These are phyloP conservation scores for Amphiprion ocellaris DNA, from an alignment of 2,113 vertebrate species.

Conservation along the genomic window DNA sequence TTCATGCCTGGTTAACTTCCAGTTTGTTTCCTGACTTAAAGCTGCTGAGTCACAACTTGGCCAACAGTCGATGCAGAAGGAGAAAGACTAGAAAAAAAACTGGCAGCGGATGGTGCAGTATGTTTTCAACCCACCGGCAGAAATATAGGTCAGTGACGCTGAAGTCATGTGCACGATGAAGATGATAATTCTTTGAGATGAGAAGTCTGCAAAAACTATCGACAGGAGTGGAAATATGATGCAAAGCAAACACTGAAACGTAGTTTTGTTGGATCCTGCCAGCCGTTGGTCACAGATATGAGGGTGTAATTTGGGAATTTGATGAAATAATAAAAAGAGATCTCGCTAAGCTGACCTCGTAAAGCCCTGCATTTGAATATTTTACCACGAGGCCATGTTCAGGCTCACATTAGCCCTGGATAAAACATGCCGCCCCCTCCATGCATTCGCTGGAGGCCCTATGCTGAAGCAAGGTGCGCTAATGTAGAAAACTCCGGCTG, in stretches of 20 bases:
- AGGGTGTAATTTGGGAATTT: neutral
- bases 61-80: neutral
- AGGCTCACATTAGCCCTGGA: neutral
- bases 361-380: neutral
- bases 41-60: slow-evolving; percentile 50
- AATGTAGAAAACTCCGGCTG: neutral
- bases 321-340: neutral
- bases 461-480: neutral
- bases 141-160: neutral
- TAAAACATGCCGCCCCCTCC: neutral
- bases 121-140: slow-evolving; percentile 17
- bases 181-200: neutral
- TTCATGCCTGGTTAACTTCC: slow-evolving; percentile 46
- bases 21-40: slow-evolving; percentile 34
- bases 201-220: slow-evolving; percentile 4
- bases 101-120: slow-evolving; percentile 26
- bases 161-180: neutral
- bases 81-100: slow-evolving; percentile 15
- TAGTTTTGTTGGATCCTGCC: slow-evolving; percentile 6
- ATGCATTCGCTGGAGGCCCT: neutral
- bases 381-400: neutral
- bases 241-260: neutral
- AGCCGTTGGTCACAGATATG: rapidly evolving
- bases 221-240: neutral
- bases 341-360: neutral